Evolutionary conservation across 2,888 invertebrate species (phyloP).

Genomic region (Orthosia cruda): DNA sequence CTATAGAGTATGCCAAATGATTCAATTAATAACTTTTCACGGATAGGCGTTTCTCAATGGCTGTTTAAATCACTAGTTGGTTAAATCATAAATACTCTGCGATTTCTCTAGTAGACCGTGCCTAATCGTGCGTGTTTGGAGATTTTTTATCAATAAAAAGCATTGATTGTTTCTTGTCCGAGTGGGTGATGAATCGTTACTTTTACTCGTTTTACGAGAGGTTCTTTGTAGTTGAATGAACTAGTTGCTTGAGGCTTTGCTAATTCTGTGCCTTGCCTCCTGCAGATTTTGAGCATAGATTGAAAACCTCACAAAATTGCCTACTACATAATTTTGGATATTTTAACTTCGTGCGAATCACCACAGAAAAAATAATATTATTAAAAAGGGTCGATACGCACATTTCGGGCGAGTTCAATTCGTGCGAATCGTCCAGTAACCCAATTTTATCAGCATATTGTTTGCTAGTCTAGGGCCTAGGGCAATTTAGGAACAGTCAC

Average conservation of each 20-base stretch:
- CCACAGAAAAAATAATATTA: too few species aligned
- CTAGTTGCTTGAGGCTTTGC: not conserved
- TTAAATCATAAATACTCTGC: conserved; percentile 13
- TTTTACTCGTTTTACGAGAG: conserved; percentile 30
- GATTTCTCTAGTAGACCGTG: conserved; percentile 29
- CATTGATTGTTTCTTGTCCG: not conserved
- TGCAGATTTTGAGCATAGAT: not conserved
- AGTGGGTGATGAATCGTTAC: conserved; percentile 22
- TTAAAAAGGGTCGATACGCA: too few species aligned
- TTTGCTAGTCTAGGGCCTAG: too few species aligned
- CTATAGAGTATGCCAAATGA: conserved; percentile 2
- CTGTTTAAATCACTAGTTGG: conserved; percentile 4
- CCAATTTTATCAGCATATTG: too few species aligned
- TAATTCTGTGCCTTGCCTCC: not conserved
- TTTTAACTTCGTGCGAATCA: too few species aligned
- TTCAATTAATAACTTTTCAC: conserved; percentile 4
- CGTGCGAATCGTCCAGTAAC: too few species aligned
- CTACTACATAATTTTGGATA: too few species aligned
- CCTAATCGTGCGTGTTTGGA: conserved; percentile 24
- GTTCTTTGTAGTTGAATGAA: not conserved
- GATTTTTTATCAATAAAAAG: conserved; percentile 17
- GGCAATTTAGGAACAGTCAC: too few species aligned
- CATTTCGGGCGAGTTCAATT: too few species aligned
- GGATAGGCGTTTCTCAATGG: conserved; percentile 7
- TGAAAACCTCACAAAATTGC: not conserved